Base-by-base conservation (phyloP, 2,888 invertebrate genomes). In the Creontiades dilutus region DNA sequence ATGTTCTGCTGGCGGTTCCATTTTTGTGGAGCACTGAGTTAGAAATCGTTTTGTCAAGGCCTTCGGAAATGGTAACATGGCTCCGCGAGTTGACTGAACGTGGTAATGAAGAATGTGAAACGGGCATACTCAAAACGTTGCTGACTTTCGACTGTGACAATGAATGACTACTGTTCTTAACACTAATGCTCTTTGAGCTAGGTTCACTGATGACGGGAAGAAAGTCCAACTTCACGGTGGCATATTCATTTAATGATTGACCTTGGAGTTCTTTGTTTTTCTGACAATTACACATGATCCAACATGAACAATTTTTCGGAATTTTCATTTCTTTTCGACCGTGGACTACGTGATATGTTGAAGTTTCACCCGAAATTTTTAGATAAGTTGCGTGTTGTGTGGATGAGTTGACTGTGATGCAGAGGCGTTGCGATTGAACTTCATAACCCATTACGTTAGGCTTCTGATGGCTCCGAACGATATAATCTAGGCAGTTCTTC, bases 401-500 rank as follows among this genome's bases (percentile, higher is more conserved):
- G 14, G 75, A 75, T 37, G 86, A 86, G 23, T 86, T 76, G 11
- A 86, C 28, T 3, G 86, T 76, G 48, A 86, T 5, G 68, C 75
- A 68, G 2, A 23, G 19, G 28, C 19, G 28, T 16, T 61, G 12
- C 2, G 48, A n/a, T 55, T 75, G 68, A n/a, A 19, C 14, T 68
- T 76, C 76, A 48, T 47, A 68, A 23, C 86, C 86, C 23, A 68
- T n/a, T 48, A 28, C 52, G n/a, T 61, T 86, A 0, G 61, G 27
- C 19, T 27, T 61, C 28, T 84, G 55, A 16, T 90, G 90, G 55
- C 88, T 88, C 48, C 84, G 52, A n/a, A 90, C 75, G 0, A 90
- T 89, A 78, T 75, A 90, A 23, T 90, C 89, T 11, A 90, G n/a
- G 14, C 88, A 23, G 78, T 90, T 90, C 7, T 19, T 37, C 14